Evolutionary conservation across 2,113 vertebrate species (phyloP).

Genomic region (Alexandromys fortis): DNA sequence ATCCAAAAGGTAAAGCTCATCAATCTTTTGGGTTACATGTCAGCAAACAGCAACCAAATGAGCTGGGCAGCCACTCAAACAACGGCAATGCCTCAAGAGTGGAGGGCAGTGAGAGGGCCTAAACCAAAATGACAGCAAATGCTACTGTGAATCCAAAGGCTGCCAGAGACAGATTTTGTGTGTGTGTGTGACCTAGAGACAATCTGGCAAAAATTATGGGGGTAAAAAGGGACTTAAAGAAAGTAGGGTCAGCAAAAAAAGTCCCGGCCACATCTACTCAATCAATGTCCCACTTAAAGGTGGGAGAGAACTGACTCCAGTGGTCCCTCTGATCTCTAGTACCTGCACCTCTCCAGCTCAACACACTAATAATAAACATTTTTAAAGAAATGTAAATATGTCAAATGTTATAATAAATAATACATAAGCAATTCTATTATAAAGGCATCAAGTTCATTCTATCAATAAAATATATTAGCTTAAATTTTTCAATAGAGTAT

Average conservation of each 20-base stretch:
- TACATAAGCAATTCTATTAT: background rate
- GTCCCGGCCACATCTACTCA: too few species aligned
- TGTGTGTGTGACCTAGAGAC: background rate
- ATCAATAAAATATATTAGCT: conserved; percentile 37
- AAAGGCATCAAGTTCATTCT: conserved; percentile 26
- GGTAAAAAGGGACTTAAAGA: background rate
- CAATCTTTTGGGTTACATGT: background rate
- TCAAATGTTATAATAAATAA: conserved; percentile 3
- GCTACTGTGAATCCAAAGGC: background rate
- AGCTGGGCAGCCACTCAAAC: background rate
- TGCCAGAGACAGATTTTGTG: background rate
- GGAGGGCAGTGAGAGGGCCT: background rate
- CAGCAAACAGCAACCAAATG: background rate
- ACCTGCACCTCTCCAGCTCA: background rate
- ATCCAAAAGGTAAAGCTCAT: background rate
- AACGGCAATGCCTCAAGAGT: background rate
- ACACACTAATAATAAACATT: background rate
- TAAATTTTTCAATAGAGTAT: background rate
- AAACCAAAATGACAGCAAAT: background rate
- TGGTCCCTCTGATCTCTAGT: too few species aligned
- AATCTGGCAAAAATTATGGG: background rate
- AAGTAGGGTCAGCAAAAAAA: background rate
- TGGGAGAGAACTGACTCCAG: background rate
- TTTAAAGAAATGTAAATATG: conserved; percentile 15
- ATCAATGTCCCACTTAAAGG: background rate